A percentile compares a stretch with the other conserved stretches of the same genome.
phyloP scores from a whole-genome alignment of 2,888 invertebrate species.

The Meliscaeva auricollis region DNA sequence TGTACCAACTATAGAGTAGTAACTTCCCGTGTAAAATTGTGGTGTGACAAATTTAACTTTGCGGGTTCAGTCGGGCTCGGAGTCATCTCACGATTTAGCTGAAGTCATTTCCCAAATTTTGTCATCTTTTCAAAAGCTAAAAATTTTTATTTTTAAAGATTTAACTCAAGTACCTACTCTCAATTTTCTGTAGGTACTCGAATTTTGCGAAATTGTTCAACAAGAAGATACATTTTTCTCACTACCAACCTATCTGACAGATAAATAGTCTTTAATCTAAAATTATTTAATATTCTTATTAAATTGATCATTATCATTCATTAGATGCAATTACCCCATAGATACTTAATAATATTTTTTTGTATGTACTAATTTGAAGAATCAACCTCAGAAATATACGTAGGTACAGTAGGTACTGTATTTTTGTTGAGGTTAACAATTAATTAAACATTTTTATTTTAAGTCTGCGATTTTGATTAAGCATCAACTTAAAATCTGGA shows the following conservation, averaged over 20 bases:
- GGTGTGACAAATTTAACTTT: background rate
- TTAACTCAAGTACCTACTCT: too few relatives aligned
- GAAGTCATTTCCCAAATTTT: constrained; percentile 1
- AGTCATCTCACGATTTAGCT: too few relatives aligned
- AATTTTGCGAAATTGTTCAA: background rate
- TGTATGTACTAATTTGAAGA: background rate
- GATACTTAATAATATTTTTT: constrained; percentile 6
- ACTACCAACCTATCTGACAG: background rate
- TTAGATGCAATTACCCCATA: constrained; percentile 46
- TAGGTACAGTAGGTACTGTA: background rate
- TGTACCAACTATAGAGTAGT: too few relatives aligned
- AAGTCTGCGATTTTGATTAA: too few relatives aligned
- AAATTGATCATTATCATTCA: constrained; percentile 50
- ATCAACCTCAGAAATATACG: background rate
- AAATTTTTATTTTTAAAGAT: too few relatives aligned
- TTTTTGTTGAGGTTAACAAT: too few relatives aligned
- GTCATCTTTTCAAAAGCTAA: too few relatives aligned
- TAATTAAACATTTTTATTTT: too few relatives aligned
- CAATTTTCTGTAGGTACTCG: background rate
- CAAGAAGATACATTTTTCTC: background rate
- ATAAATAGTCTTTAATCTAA: constrained; percentile 2
- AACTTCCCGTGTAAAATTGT: constrained; percentile 8
- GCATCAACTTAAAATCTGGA: too few relatives aligned
- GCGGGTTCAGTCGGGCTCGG: too few relatives aligned
- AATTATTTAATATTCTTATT: constrained; percentile 35